phyloP scores from a whole-genome alignment of 2,113 vertebrate genomes.

The Hippoglossus stenolepis region DNA sequence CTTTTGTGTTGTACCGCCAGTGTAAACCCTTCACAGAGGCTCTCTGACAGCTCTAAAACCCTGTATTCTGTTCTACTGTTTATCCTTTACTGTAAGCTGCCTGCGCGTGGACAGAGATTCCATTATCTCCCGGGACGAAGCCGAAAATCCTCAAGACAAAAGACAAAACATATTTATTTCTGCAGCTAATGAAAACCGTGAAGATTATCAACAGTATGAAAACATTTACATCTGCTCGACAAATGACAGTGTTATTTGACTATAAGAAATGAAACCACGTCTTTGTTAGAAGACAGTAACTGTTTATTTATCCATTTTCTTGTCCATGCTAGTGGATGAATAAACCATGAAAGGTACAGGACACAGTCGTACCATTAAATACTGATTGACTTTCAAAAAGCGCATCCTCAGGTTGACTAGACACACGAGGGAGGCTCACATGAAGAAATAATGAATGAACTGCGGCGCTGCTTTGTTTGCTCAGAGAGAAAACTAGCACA shows the following conservation, averaged over 20 bases:
- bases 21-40: slow-evolving; percentile 34
- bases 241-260: background rate
- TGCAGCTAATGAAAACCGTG: background rate
- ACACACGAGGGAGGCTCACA: slow-evolving; percentile 9
- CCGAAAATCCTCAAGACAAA: slow-evolving; percentile 13
- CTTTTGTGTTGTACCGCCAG: background rate
- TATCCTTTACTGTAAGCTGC: slow-evolving; percentile 47
- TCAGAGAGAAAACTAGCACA: background rate
- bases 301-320: slow-evolving; percentile 30
- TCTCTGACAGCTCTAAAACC: slow-evolving; percentile 31
- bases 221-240: background rate
- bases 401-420: slow-evolving; percentile 27
- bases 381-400: slow-evolving; percentile 57
- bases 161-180: slow-evolving; percentile 20
- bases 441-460: slow-evolving; percentile 13
- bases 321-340: slow-evolving; percentile 33
- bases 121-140: slow-evolving; percentile 12
- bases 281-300: background rate
- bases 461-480: slow-evolving; percentile 2
- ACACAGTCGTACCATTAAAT: slow-evolving; percentile 55
- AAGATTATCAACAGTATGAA: background rate
- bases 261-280: background rate
- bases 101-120: slow-evolving; percentile 6
- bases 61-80: slow-evolving; percentile 20
- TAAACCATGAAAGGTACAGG: slow-evolving; percentile 50